Evolutionary conservation across 37 sponge, comb jelly and placozoan species (phyloP).

Genomic region (Corticium candelabrum): DNA sequence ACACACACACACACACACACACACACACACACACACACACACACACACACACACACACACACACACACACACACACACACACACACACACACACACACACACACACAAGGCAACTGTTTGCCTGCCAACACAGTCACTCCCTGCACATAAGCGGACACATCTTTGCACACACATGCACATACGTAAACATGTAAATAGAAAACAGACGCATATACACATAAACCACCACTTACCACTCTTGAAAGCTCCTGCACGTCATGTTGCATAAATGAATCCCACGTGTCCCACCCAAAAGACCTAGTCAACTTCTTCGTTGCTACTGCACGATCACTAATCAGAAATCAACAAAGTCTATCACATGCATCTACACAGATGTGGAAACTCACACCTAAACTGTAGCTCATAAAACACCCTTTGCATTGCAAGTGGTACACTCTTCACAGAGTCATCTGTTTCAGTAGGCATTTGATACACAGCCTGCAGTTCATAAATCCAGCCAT

Average conservation of each 20-base stretch:
- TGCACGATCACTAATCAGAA: constrained; percentile 11
- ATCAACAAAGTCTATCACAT: not conserved
- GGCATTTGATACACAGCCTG: constrained; percentile 97
- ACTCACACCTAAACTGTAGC: constrained; percentile 71
- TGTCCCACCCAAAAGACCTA: constrained; percentile 98
- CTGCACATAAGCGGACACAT: not conserved
- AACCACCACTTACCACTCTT: constrained; percentile 86
- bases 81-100: too few species aligned
- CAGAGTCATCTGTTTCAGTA: constrained; percentile 81
- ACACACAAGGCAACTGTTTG: too few species aligned
- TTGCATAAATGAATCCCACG: constrained; percentile 96
- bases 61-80: too few species aligned
- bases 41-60: too few species aligned
- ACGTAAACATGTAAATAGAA: not conserved
- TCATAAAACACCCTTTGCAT: constrained; percentile 95
- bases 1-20: too few species aligned
- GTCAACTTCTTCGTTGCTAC: constrained; percentile 97
- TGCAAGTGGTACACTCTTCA: constrained; percentile 92
- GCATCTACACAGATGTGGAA: not conserved
- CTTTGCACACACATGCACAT: not conserved
- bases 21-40: too few species aligned
- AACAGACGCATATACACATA: not conserved
- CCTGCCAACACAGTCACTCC: not conserved
- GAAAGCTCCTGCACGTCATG: constrained; percentile 96
- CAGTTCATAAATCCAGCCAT: not conserved